Conservation (phyloP, 2,113 vertebrate genomes). For the Oreochromis tanganicae region DNA sequence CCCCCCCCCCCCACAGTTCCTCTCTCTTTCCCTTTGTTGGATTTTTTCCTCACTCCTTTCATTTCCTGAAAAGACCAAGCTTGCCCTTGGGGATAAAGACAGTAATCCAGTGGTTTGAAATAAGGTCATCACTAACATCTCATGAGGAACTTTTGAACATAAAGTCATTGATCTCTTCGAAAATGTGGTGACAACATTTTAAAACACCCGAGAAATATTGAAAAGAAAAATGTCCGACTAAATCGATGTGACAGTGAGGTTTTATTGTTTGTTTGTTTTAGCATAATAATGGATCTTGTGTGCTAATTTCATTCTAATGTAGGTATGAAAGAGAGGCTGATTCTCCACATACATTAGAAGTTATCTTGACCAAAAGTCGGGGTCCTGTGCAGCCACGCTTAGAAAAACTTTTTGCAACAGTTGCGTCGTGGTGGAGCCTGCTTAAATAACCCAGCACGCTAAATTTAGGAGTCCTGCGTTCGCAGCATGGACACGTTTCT, state of each 20-base stretch:
- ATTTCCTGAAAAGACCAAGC: conserved; percentile 8
- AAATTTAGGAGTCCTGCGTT: conserved; percentile 60
- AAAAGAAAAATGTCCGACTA: not conserved
- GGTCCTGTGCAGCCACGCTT: not conserved
- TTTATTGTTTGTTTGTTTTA: not conserved
- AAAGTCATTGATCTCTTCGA: conserved; percentile 13
- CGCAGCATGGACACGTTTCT: conserved; percentile 51
- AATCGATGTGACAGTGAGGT: not conserved
- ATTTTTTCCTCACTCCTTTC: not conserved
- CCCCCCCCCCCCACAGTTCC: not conserved
- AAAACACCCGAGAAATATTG: not conserved
- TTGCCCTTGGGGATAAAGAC: not conserved
- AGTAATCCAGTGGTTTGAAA: not conserved
- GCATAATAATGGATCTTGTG: not conserved
- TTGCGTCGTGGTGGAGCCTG: conserved; percentile 33
- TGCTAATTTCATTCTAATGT: not conserved
- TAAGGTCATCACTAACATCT: conserved; percentile 23
- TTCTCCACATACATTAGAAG: not conserved
- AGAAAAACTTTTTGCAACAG: conserved; percentile 12
- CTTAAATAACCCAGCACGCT: conserved; percentile 55
- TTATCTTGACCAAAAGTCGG: conserved; percentile 17
- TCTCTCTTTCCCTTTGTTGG: not conserved
- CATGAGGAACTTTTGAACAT: conserved; percentile 26
- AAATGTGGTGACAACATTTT: not conserved
- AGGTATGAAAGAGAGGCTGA: not conserved